Base-by-base conservation (phyloP, 2,113 vertebrate species). In the Triplophysa rosa region DNA sequence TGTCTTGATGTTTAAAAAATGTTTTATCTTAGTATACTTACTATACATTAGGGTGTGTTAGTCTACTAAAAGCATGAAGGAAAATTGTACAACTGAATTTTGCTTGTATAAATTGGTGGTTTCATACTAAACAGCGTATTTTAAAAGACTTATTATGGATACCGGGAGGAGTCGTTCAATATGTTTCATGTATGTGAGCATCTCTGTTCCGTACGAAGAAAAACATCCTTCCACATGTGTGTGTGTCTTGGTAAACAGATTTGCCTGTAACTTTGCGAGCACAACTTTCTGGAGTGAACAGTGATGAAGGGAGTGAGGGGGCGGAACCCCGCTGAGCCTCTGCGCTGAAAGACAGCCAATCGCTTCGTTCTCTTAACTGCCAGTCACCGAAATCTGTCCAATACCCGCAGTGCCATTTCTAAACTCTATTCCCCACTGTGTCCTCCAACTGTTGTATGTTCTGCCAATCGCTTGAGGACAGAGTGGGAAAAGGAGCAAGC, bases 381-480 rank as follows among this genome's bases (percentile, higher is more conserved):
- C 97, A 98, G 96, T 99, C 97, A 98, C 88, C 90, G 83, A 87
- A 92, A 91, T 93, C 92, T 93, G 94, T 95, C 97, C 97, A 99
- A 99, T 99, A 95, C 95, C 95, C 93, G 92, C 94, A 92, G 94
- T 91, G 96, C 95, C 89, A 93, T 95, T 94, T 93, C 96, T 96
- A 94, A 95, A 95, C 94, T 93, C 91, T 92, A 88, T 94, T 94
- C 93, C 95, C 96, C 94, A 94, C 94, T 93, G 96, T 91, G 96
- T 94, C 88, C 93, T 94, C 92, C 92, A 89, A 94, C 94, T 95
- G 95, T 94, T 93, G 95, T 93, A 91, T 92, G 92, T 94, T 96
- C 95, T 96, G 95, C 96, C 96, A 95, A 96, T 97, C 95, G 97
- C 97, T 94, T 94, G 95, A 96, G 95, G 95, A 94, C 94, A 93